Base-by-base conservation (phyloP, 37 sponge, comb jelly and placozoan genomes). In the Beroe ovata region DNA sequence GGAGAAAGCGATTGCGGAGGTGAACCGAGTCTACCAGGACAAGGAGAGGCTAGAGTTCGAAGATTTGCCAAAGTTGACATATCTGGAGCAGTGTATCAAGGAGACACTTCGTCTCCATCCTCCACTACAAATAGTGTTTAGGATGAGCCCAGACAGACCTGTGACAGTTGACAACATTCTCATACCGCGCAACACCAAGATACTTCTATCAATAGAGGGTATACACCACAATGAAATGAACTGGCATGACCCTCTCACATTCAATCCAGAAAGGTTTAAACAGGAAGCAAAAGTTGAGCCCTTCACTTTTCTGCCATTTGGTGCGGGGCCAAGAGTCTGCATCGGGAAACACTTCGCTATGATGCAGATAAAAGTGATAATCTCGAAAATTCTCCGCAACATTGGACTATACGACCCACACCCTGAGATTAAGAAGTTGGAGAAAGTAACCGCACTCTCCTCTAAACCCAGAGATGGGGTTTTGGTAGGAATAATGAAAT, bases 301-400 rank as follows among this genome's bases (percentile, higher is more conserved):
- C 38, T 77, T 42, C 54, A 77, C 84, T n/a, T 77, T 28, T 36
- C 26, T 77, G 47, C 84, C 84, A 1, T 77, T 77, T 29, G 33
- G n/a, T 16, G 54, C 54, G 16, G 84, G 84, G 33, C 84, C 84
- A 1, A 11, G 84, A 14, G 54, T 42, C 1, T 77, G 84, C 22
- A 42, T 77, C 19, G 84, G 84, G 20, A 77, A 41, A 25, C 42
- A 77, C 47, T 77, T 77, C 21, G 84, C 84, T 1, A 77, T 77
- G 84, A n/a, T 77, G 84, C 54, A 77, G 41, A 36, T 36, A 21
- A 77, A 77, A 29, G 38, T 77, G 8, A 35, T 77, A n/a, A 8
- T 77, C 1, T 8, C 84, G 1, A 38, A 36, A 26, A 21, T 77
- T 1, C 22, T 77, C 14, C 84, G 54, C 4, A 29, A 77, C 6